Conservation (phyloP, 2,113 vertebrate genomes). For the Catharus minimus region DNA sequence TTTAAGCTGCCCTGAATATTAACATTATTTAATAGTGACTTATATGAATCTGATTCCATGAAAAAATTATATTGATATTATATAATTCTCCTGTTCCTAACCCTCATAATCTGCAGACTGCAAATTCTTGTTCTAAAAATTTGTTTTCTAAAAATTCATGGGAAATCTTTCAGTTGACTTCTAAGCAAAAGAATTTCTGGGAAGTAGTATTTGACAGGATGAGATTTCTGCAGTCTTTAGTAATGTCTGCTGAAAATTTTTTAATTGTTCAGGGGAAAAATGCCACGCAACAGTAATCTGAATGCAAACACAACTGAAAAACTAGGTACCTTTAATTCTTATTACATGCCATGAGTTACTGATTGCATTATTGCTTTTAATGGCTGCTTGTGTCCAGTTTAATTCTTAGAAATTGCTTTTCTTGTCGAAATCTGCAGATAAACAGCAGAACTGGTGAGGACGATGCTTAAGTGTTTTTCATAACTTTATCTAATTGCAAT, state of each 20-base stretch:
- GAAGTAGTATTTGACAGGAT: neutral
- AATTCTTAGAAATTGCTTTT: neutral
- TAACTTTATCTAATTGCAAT: neutral
- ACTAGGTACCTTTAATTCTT: neutral
- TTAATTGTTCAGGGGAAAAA: neutral
- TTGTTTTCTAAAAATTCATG: neutral
- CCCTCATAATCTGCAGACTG: neutral
- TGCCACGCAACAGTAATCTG: neutral
- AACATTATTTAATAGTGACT: neutral
- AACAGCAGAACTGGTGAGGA: neutral
- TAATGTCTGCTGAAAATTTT: neutral
- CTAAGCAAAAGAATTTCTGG: neutral
- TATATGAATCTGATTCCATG: neutral
- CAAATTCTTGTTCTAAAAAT: neutral
- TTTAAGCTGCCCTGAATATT: neutral
- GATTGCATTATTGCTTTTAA: neutral
- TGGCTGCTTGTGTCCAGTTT: neutral
- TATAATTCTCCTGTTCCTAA: neutral
- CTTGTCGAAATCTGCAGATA: neutral
- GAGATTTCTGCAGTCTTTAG: neutral
- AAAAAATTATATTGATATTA: neutral
- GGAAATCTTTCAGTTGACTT: neutral
- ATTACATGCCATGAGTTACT: neutral
- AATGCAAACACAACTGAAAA: neutral
- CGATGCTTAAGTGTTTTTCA: neutral